Percentiles rank a stretch among this genome's conserved stretches.
phyloP scores from a whole-genome alignment of 2,888 invertebrate genomes.

The Eilema sororculum region DNA sequence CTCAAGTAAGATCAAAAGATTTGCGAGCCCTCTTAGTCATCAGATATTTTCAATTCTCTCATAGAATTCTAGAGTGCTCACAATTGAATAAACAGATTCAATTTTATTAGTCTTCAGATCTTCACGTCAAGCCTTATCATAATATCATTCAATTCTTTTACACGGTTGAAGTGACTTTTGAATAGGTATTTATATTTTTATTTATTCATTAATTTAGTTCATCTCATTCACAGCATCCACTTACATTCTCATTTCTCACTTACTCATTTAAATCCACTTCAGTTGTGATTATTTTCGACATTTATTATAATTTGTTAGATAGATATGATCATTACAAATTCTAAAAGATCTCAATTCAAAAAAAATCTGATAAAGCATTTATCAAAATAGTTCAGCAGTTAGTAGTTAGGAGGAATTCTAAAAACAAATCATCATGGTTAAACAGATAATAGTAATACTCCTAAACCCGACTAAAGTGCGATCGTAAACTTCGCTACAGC shows the following conservation, averaged over 20 bases:
- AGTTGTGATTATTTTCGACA: neutral
- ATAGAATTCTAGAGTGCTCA: constrained; percentile 27
- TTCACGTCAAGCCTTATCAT: constrained; percentile 11
- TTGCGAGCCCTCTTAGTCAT: constrained; percentile 2
- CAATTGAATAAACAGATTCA: constrained; percentile 30
- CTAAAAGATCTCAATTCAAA: no score
- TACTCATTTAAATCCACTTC: neutral
- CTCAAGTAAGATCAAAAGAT: constrained; percentile 16
- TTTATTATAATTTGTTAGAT: neutral
- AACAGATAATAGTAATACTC: no score
- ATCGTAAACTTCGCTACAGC: no score
- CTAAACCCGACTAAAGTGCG: no score
- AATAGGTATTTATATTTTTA: neutral
- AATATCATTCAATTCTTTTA: constrained; percentile 22
- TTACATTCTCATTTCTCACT: no score
- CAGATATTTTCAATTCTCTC: constrained; percentile 12
- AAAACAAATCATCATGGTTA: no score
- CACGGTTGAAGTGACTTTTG: neutral
- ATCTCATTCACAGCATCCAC: neutral
- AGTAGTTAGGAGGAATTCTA: no score
- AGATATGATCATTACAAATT: no score
- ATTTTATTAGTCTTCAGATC: constrained; percentile 28
- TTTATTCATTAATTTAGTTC: neutral
- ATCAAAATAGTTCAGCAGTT: no score
- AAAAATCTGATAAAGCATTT: no score